These are phyloP conservation scores for Leuciscus waleckii DNA, from an alignment of 2,797 vertebrate genomes.

Conservation along the genomic window DNA sequence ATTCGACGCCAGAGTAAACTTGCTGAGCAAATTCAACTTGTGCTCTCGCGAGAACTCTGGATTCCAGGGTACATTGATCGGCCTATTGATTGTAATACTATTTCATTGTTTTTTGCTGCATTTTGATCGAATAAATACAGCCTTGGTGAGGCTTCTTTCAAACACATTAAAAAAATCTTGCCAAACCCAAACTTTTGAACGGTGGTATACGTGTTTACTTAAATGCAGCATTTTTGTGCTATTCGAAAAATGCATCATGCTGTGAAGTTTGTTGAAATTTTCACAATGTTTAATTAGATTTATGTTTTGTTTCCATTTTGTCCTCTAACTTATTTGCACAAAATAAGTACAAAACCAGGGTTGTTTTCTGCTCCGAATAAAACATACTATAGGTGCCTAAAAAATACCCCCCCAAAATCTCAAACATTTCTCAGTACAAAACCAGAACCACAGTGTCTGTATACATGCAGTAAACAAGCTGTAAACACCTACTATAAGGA, in stretches of 20 bases:
- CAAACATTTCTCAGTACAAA: background rate
- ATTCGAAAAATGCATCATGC: background rate
- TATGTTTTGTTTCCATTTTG: background rate
- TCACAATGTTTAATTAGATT: background rate
- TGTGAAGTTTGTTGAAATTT: background rate
- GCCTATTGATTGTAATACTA: too few relatives aligned
- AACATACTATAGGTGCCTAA: background rate
- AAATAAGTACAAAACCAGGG: background rate
- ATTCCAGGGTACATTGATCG: too few relatives aligned
- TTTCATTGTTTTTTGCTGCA: too few relatives aligned
- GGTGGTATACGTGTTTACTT: background rate
- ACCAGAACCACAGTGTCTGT: background rate
- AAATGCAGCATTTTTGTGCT: background rate
- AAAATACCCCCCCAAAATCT: background rate
- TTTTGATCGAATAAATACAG: too few relatives aligned
- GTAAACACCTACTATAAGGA: background rate
- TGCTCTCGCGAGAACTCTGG: too few relatives aligned
- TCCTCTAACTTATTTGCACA: background rate
- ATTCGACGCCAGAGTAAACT: too few relatives aligned
- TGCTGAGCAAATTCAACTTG: too few relatives aligned
- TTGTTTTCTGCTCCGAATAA: background rate
- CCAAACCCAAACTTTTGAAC: background rate
- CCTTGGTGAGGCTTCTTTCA: background rate
- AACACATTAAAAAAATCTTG: background rate
- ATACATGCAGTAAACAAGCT: background rate